Evolutionary conservation across 2,888 invertebrate species (phyloP).

Genomic region (Lasioglossum marginatum): DNA sequence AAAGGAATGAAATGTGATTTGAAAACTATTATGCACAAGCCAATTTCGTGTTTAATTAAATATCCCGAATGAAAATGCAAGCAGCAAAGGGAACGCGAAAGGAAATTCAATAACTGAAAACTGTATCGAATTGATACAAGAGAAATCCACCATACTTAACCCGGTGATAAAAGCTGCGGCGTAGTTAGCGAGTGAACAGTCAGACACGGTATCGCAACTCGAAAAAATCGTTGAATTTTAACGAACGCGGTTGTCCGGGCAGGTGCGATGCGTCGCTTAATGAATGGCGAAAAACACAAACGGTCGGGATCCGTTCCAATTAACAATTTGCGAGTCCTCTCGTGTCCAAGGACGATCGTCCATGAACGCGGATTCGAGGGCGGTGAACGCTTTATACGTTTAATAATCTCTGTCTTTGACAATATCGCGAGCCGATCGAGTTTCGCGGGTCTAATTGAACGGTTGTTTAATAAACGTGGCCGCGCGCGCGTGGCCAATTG

Average conservation of each 20-base stretch:
- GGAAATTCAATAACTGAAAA: neutral
- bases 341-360: constrained; percentile 29
- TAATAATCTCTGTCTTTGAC: constrained; percentile 42
- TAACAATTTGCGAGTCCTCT: constrained; percentile 18
- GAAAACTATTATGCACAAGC: neutral
- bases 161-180: neutral
- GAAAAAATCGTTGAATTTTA: constrained; percentile 9
- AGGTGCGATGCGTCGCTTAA: constrained; percentile 4
- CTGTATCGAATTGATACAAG: neutral
- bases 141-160: neutral
- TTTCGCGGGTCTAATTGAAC: constrained; percentile 24
- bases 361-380: neutral
- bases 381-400: constrained; percentile 36
- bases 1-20: too few species aligned
- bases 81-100: neutral
- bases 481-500: constrained; percentile 25
- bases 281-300: constrained; percentile 16
- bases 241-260: neutral
- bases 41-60: neutral
- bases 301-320: constrained; percentile 22
- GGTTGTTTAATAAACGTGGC: constrained; percentile 32
- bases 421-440: constrained; percentile 11
- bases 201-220: neutral
- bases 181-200: neutral
- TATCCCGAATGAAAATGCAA: neutral